These are phyloP conservation scores for Diacarnus erythraeanus DNA, from an alignment of 37 sponge, comb jelly and placozoan species.

Conservation along the genomic window DNA sequence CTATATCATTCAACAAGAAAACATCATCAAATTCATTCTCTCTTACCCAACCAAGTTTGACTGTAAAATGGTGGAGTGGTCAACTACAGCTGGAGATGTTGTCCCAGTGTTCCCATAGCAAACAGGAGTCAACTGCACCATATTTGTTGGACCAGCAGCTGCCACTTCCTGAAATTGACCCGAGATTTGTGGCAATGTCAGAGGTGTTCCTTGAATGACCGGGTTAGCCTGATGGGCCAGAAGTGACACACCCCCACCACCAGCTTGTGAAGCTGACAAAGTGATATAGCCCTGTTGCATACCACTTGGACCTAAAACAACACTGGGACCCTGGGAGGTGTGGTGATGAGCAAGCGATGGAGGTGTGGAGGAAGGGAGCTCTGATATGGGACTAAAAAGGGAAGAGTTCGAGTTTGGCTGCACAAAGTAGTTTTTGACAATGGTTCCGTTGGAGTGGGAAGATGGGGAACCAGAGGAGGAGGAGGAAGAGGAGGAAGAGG, in stretches of 20 bases:
- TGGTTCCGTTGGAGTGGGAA: not conserved
- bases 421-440: constrained; percentile 2
- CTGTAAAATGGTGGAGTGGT: not conserved
- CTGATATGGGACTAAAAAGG: not conserved
- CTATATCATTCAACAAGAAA: not conserved
- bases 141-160: not conserved
- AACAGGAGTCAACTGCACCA: constrained; percentile 42
- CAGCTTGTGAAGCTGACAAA: constrained; percentile 15
- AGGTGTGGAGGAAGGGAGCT: not conserved
- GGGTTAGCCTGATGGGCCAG: not conserved
- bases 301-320: not conserved
- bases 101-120: constrained; percentile 20
- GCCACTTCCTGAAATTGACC: constrained; percentile 19
- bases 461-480: not conserved
- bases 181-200: constrained; percentile 3
- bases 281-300: constrained; percentile 30
- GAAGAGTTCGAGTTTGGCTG: not conserved
- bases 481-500: not conserved
- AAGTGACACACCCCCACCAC: not conserved
- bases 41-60: constrained; percentile 3
- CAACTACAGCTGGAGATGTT: not conserved
- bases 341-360: not conserved
- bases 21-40: not conserved
- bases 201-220: not conserved
- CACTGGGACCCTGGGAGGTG: constrained; percentile 2